Conservation (phyloP, 1,140 invertebrate species). For the Caenorhabditis remanei region DNA sequence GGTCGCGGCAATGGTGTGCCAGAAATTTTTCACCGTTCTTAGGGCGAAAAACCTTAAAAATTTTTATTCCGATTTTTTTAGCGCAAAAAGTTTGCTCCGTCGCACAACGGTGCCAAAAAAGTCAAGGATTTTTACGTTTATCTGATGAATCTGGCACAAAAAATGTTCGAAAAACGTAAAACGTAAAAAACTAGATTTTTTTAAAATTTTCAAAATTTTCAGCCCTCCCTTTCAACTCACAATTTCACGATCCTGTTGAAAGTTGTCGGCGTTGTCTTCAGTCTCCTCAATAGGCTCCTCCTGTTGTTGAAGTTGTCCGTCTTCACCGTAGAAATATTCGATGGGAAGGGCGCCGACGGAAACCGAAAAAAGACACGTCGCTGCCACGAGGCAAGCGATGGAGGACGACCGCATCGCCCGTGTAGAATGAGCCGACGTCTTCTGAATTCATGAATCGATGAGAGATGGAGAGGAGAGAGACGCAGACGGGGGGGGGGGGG, state of each 20-base stretch:
- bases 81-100: too few species aligned
- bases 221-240: background rate
- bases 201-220: background rate
- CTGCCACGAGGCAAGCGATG: constrained; percentile 16
- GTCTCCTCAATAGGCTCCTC: constrained; percentile 1
- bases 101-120: too few species aligned
- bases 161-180: too few species aligned
- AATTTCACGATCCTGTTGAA: background rate
- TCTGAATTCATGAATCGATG: background rate
- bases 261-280: background rate
- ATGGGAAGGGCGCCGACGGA: background rate
- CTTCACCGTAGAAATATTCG: constrained; percentile 43
- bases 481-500: background rate
- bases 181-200: too few species aligned
- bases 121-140: too few species aligned
- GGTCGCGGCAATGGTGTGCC: too few species aligned
- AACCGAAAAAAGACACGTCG: background rate
- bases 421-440: background rate
- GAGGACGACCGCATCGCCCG: background rate
- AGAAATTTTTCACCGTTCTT: too few species aligned
- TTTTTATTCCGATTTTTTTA: too few species aligned
- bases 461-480: constrained; percentile 1
- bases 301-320: background rate
- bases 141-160: too few species aligned
- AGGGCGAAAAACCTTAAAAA: too few species aligned